phyloP scores from a whole-genome alignment of 2,113 vertebrate species.

The Corythornis vintsioides region DNA sequence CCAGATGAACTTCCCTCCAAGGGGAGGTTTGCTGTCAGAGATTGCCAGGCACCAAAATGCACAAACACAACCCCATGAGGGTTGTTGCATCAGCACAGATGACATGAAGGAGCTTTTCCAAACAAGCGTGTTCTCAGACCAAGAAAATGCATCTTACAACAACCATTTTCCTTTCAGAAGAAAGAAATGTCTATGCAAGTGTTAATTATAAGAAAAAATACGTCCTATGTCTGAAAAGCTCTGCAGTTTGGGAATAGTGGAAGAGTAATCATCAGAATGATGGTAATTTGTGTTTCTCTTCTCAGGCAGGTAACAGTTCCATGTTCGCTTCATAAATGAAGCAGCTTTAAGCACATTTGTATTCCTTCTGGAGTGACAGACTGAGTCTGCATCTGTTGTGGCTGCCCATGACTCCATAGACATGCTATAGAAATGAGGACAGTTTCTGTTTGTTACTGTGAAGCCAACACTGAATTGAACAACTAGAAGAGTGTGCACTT shows the following conservation, averaged over 20 bases:
- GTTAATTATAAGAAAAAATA: background rate
- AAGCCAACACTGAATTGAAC: constrained; percentile 74
- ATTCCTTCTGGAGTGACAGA: constrained; percentile 84
- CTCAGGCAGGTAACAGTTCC: constrained; percentile 81
- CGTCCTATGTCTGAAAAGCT: background rate
- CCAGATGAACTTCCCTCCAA: background rate
- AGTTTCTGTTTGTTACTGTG: constrained; percentile 73
- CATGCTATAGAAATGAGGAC: constrained; percentile 72
- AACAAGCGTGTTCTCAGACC: background rate
- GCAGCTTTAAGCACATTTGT: constrained; percentile 80
- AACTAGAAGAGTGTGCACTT: constrained; percentile 71
- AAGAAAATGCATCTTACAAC: background rate
- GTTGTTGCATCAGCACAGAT: background rate
- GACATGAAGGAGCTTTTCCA: background rate
- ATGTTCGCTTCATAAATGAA: constrained; percentile 85
- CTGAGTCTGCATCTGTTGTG: constrained; percentile 79
- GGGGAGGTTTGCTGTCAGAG: background rate
- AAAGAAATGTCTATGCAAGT: background rate
- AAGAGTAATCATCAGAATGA: background rate
- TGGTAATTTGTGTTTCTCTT: constrained; percentile 3
- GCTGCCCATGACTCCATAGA: constrained; percentile 76
- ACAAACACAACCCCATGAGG: background rate
- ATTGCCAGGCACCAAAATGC: background rate
- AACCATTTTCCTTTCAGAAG: background rate
- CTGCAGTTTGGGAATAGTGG: background rate